Base-by-base conservation (phyloP, 2,113 vertebrate genomes). In the Halcyon senegalensis region DNA sequence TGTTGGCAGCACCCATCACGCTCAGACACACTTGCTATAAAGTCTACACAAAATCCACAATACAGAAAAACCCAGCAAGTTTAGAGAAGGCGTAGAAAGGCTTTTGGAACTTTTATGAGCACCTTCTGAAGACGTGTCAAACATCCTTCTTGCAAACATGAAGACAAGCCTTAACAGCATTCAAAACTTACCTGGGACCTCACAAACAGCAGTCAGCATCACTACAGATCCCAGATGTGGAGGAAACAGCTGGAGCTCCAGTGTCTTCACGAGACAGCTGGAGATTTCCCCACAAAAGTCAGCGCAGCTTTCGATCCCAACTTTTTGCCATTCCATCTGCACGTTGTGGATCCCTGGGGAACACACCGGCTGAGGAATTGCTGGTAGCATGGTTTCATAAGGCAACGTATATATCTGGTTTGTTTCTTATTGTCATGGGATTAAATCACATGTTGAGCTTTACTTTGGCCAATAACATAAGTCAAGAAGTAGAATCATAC, bases 241-340 rank as follows among this genome's bases (percentile, higher is more conserved):
- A 95, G 96, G 91, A 94, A 96, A 89, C 89, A 93, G 94, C 90
- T 94, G 94, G 84, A 93, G 74, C 63, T 91, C 74, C 3, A 7
- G 79, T 75, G 89, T 89, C 93, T 91, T 80, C 81, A 24, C 67
- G 6, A 76, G 84, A 64, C 88, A 92, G 88, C 64, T 94, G 90
- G 95, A 96, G 86, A 58, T 50, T 82, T 84, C 96, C 84, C 96
- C 84, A n/a, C 72, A 83, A 91, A 94, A 94, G 81, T 44, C 87
- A 89, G 55, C 0, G 1, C 46, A 91, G 93, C 74, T 89, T 89
- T 89, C 12, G 0, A 84, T 73, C 84, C 69, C 81, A 75, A 67
- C 17, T 35, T 76, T 60, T 21, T 84, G 70, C 92, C 50, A 80
- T 30, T 94, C 80, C 96, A 93, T 91, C 86, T 92, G 91, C 77